Conservation (phyloP, 2,113 vertebrate genomes). For the Oophaga pumilio region DNA sequence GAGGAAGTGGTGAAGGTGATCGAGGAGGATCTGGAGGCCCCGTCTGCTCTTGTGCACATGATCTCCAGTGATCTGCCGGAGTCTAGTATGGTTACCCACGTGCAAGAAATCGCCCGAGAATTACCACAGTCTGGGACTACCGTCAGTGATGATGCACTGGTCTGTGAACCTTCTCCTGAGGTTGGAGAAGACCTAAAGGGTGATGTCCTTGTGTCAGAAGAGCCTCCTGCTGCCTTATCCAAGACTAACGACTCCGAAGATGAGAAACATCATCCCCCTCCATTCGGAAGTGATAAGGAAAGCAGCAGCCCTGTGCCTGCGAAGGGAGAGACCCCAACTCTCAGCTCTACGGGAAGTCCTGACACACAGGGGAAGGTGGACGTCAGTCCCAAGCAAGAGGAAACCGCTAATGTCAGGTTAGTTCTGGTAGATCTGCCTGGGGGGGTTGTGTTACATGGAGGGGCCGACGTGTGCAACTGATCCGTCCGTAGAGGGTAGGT, state of each 20-base stretch:
- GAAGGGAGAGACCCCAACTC: not conserved
- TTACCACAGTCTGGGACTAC: not conserved
- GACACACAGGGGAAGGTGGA: not conserved
- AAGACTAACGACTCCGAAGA: slow-evolving; percentile 45
- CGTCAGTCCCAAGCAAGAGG: not conserved
- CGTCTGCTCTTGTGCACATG: slow-evolving; percentile 45
- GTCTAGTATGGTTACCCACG: not conserved
- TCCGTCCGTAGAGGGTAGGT: not conserved
- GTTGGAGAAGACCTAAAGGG: not conserved
- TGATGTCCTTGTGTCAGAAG: not conserved
- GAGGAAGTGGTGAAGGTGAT: slow-evolving; percentile 2
- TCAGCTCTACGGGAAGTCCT: not conserved
- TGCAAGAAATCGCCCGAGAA: not conserved
- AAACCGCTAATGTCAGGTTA: slow-evolving; percentile 62
- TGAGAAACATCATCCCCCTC: slow-evolving; percentile 50
- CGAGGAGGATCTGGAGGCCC: slow-evolving; percentile 28
- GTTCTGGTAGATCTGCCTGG: not conserved
- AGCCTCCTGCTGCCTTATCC: slow-evolving; percentile 32
- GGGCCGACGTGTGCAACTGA: not conserved
- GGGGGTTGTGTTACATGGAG: too few species aligned
- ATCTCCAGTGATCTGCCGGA: slow-evolving; percentile 44
- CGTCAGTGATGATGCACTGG: not conserved
- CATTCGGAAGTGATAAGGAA: slow-evolving; percentile 56
- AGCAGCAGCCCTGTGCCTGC: not conserved
- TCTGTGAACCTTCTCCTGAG: not conserved